Base-by-base conservation (phyloP, 2,113 vertebrate genomes). In the Osmerus eperlanus region DNA sequence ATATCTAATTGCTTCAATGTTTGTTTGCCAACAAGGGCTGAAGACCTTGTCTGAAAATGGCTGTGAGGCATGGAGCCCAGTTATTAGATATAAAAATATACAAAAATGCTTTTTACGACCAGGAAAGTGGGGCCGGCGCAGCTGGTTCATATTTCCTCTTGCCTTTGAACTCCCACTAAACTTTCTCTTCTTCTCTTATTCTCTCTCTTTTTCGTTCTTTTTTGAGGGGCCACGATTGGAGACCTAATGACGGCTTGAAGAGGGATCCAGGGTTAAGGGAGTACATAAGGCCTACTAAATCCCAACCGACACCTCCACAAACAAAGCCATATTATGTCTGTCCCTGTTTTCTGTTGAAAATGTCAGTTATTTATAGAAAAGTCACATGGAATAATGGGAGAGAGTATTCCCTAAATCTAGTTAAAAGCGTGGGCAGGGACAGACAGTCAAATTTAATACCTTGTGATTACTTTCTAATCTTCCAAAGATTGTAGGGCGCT, bases 11-110 rank as follows among this genome's bases (percentile, higher is more conserved):
- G 73, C 69, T 55, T 68, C 47, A 64, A 77, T 78, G 74, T 83
- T 81, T 84, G 73, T 78, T 84, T 62, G 68, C 77, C 81, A 72
- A 56, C 53, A 73, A 67, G 61, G 56, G 65, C 71, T 60, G 68
- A 78, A 78, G 68, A 67, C 36, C 18, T 58, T n/a, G 68, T 65
- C 75, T 82, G 28, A 71, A 86, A 83, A 81, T 68, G 69, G 70
- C 76, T 61, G 67, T 64, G n/a, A 71, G 78, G 80, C 75, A 65
- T 19, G 0, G 36, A 78, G 85, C 79, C 81, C 55, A 18, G 72
- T 83, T 89, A 87, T 86, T 83, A 84, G 63, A 76, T 86, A 87
- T 84, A 75, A 80, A 86, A 89, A 91, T 81, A 87, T 72, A 71
- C 60, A 84, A 84, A 87, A 84, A 78, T 78, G n/a, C 59, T 79